phyloP scores from a whole-genome alignment of 2,797 vertebrate genomes.

The Morus bassanus region DNA sequence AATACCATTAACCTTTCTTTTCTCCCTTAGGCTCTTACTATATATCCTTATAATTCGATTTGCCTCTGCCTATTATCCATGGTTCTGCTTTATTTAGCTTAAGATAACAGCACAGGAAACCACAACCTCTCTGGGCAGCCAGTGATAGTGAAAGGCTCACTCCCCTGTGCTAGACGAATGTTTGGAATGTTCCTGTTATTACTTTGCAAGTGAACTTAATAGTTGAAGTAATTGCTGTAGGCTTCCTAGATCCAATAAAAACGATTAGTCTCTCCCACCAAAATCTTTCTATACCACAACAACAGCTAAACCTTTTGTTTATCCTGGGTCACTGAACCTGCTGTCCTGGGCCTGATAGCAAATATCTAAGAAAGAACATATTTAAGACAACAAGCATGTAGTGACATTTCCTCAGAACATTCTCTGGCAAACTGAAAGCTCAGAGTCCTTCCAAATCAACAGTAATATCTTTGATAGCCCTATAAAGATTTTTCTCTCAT shows the following conservation, averaged over 20 bases:
- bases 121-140: too few species aligned
- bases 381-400: fast-evolving
- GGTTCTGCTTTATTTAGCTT: not conserved
- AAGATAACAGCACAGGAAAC: not conserved
- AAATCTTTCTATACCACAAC: not conserved
- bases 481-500: not conserved
- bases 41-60: not conserved
- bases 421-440: not conserved
- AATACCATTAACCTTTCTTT: not conserved
- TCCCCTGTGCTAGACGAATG: not conserved
- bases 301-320: not conserved
- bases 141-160: not conserved
- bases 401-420: not conserved
- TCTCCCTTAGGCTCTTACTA: not conserved
- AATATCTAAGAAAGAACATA: not conserved
- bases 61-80: not conserved
- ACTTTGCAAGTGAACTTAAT: not conserved
- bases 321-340: not conserved
- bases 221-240: not conserved
- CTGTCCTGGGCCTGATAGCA: not conserved
- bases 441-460: not conserved
- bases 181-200: not conserved
- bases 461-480: not conserved
- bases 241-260: not conserved
- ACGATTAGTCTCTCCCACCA: not conserved